A percentile compares a stretch with the other conserved stretches of the same genome.
phyloP scores from a whole-genome alignment of 2,797 vertebrate genomes.

The Syngnathus acus region DNA sequence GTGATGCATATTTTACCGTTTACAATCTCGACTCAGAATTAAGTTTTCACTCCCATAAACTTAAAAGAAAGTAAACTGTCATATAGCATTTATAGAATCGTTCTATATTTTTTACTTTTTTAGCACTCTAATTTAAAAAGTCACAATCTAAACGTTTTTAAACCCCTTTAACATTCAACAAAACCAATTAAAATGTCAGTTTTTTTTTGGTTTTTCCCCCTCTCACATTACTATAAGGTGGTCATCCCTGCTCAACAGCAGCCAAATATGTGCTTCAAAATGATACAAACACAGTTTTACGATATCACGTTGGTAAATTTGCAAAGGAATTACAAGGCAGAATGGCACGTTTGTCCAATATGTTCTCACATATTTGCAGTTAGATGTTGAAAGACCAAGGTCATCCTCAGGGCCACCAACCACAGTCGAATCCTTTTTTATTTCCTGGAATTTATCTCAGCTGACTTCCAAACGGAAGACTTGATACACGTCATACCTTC shows the following conservation, averaged over 20 bases:
- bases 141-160: neutral
- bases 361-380: conserved; percentile 1
- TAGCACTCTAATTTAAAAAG: neutral
- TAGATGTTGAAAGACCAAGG: neutral
- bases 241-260: neutral
- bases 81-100: neutral
- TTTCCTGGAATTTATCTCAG: no score
- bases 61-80: neutral
- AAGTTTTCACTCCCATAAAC: neutral
- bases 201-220: no score
- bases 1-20: neutral
- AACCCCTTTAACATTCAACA: neutral
- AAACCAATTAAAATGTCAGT: neutral
- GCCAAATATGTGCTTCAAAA: neutral
- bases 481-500: neutral
- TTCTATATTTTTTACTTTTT: neutral
- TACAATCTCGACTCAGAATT: neutral
- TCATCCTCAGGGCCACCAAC: neutral
- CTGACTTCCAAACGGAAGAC: neutral
- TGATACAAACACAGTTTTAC: neutral
- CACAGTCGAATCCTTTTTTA: neutral
- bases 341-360: neutral
- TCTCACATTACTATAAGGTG: neutral
- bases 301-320: neutral
- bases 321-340: neutral